These are phyloP conservation scores for Cheilinus undulatus DNA, from an alignment of 2,113 vertebrate genomes.

Conservation along the genomic window DNA sequence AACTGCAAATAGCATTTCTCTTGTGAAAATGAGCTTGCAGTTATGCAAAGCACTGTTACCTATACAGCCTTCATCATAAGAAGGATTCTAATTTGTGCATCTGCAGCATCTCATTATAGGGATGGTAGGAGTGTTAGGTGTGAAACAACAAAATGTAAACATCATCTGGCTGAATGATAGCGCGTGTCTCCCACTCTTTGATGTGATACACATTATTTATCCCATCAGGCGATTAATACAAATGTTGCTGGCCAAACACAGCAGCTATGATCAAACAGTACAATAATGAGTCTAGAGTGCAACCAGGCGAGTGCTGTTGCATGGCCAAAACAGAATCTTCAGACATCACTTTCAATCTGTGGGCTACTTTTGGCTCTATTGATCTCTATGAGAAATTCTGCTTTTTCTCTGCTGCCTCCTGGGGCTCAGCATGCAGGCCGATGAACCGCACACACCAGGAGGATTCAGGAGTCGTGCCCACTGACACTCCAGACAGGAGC, in stretches of 20 bases:
- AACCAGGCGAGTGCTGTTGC: constrained; percentile 23
- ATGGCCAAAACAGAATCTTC: constrained; percentile 31
- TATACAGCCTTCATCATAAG: neutral
- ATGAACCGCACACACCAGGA: constrained; percentile 56
- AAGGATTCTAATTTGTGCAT: neutral
- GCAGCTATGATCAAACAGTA: constrained; percentile 34
- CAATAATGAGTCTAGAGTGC: constrained; percentile 45
- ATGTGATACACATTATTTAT: constrained; percentile 49
- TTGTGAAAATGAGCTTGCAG: too few relatives aligned
- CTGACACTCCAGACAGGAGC: constrained; percentile 28
- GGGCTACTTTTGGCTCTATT: constrained; percentile 39
- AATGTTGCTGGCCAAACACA: constrained; percentile 38
- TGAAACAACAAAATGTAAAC: constrained; percentile 48
- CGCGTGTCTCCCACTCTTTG: constrained; percentile 41
- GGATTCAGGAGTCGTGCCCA: constrained; percentile 44
- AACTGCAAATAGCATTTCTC: too few relatives aligned
- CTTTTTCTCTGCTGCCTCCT: constrained; percentile 36
- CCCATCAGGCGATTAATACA: constrained; percentile 40
- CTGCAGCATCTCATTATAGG: constrained; percentile 10
- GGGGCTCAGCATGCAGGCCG: constrained; percentile 33
- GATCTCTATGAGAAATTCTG: constrained; percentile 50
- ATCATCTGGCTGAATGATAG: constrained; percentile 64
- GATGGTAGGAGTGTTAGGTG: constrained; percentile 12
- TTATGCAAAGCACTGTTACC: neutral
- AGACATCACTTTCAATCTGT: constrained; percentile 40